These are phyloP conservation scores for Galerucella pusilla DNA, from an alignment of 2,888 invertebrate genomes.

Conservation along the genomic window DNA sequence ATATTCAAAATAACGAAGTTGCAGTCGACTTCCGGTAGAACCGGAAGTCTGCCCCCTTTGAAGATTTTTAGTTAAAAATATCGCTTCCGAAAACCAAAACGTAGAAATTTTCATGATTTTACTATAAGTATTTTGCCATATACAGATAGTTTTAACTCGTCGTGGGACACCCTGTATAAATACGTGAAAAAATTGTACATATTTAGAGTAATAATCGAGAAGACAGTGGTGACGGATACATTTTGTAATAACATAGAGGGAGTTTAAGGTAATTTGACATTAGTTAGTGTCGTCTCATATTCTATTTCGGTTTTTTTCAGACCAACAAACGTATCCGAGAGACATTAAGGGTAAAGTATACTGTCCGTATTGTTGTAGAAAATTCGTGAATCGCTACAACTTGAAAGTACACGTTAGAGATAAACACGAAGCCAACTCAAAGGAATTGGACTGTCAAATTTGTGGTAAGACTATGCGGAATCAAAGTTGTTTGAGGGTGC, in stretches of 20 bases:
- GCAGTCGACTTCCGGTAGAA: too few relatives aligned
- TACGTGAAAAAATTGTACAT: background rate
- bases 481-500: slow-evolving; percentile 72
- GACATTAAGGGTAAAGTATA: slow-evolving; percentile 69
- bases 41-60: too few relatives aligned
- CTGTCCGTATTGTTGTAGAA: slow-evolving; percentile 72
- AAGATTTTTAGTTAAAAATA: too few relatives aligned
- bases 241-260: slow-evolving; percentile 8
- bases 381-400: slow-evolving; percentile 76
- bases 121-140: too few relatives aligned
- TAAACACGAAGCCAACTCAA: slow-evolving; percentile 76
- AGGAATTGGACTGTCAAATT: slow-evolving; percentile 75
- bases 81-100: too few relatives aligned
- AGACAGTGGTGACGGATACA: slow-evolving; percentile 19
- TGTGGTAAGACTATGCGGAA: slow-evolving; percentile 77
- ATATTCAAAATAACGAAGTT: too few relatives aligned
- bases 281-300: slow-evolving; percentile 19
- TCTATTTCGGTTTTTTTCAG: slow-evolving; percentile 51
- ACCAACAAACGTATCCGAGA: slow-evolving; percentile 56
- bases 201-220: background rate
- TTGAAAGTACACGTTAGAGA: slow-evolving; percentile 78
- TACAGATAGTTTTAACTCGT: too few relatives aligned
- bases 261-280: slow-evolving; percentile 21
- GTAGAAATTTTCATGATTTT: too few relatives aligned
- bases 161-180: too few relatives aligned